These are phyloP conservation scores for Mechanitis mazaeus DNA, from an alignment of 2,888 invertebrate species.

Conservation along the genomic window DNA sequence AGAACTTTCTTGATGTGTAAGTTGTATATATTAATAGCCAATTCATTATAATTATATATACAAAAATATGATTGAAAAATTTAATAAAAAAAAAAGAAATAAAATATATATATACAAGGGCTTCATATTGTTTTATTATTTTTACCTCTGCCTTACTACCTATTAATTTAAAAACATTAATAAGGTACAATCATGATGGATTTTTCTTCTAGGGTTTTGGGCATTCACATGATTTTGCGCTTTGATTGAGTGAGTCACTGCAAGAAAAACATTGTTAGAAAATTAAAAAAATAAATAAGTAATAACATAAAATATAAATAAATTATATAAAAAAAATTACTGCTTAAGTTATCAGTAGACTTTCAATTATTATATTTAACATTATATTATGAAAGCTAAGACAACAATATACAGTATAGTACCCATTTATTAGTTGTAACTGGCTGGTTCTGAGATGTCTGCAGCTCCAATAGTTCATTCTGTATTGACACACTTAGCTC, in stretches of 20 bases:
- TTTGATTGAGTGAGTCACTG: neutral
- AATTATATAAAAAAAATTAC: no score
- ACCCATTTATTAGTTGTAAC: constrained; percentile 11
- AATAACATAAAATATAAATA: no score
- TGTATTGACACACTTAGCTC: constrained; percentile 63
- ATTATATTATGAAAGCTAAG: no score
- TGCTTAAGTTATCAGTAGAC: no score
- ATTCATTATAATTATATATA: constrained; percentile 62
- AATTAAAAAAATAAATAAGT: no score
- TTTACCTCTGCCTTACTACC: no score
- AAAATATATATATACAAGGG: constrained; percentile 55
- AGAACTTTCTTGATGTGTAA: constrained; percentile 61
- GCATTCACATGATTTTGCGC: neutral
- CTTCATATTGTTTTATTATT: constrained; percentile 37
- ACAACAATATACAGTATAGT: neutral
- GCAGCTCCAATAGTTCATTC: constrained; percentile 51
- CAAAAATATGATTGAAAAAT: constrained; percentile 58
- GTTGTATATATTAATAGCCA: constrained; percentile 67
- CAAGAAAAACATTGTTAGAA: neutral
- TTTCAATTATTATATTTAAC: no score
- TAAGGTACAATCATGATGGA: no score
- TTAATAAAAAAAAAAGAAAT: constrained; percentile 50
- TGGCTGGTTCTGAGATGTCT: constrained; percentile 30
- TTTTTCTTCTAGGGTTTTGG: neutral
- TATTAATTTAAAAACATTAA: no score